A percentile compares a stretch with the other conserved stretches of the same genome.
These are phyloP conservation scores for Anabacerthia variegaticeps DNA, from an alignment of 2,797 vertebrate genomes.

Conservation along the genomic window DNA sequence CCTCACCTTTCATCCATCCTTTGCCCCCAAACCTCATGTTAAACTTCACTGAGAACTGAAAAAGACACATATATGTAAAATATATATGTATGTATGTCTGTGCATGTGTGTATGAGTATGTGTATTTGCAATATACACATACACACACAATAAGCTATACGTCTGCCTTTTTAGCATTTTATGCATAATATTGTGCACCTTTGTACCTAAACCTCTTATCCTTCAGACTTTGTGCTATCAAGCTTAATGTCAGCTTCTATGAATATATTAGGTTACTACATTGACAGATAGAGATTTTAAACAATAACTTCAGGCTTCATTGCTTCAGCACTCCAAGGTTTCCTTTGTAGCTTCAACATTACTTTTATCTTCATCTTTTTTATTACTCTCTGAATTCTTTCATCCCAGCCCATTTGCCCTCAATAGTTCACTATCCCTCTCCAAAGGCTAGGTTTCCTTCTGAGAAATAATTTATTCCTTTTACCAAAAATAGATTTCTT, in stretches of 20 bases:
- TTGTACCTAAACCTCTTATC: neutral
- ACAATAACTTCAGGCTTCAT: neutral
- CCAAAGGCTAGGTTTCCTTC: neutral
- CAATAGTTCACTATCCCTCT: neutral
- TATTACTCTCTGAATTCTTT: neutral
- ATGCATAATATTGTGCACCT: neutral
- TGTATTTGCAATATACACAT: too few species aligned
- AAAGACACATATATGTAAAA: neutral
- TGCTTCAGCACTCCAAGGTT: neutral
- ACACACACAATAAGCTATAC: neutral
- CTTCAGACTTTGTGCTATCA: neutral
- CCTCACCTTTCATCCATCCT: neutral
- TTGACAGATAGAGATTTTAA: neutral
- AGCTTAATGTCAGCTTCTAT: neutral
- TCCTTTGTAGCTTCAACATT: neutral
- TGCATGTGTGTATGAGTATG: accelerated
- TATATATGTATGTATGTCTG: accelerated
- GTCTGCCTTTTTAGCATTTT: neutral
- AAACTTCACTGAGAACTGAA: neutral
- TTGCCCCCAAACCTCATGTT: neutral
- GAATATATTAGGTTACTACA: neutral
- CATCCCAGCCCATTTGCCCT: neutral
- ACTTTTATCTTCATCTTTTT: neutral
- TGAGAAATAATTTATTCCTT: neutral
- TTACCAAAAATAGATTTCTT: neutral